Percentiles rank a stretch among this genome's conserved stretches.
Evolutionary conservation across 2,888 invertebrate species (phyloP).

Genomic region (Neoscelio sp.): DNA sequence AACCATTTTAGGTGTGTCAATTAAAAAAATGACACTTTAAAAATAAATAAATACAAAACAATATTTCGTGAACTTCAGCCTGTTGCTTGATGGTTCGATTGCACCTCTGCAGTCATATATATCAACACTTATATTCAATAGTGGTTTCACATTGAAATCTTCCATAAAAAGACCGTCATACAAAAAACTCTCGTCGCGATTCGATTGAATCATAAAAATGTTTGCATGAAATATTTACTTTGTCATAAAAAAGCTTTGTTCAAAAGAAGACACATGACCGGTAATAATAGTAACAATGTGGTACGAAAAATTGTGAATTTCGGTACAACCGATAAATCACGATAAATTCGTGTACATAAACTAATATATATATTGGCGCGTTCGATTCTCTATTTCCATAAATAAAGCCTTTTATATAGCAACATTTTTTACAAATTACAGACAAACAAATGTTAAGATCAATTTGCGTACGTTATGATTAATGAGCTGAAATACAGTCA

Average conservation of each 20-base stretch:
- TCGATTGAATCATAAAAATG: slow-evolving; percentile 18
- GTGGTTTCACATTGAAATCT: slow-evolving; percentile 17
- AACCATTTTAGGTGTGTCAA: too few relatives aligned
- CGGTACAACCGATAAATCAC: slow-evolving; percentile 9
- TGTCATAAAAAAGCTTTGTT: slow-evolving; percentile 12
- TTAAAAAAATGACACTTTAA: too few relatives aligned
- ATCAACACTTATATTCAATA: slow-evolving; percentile 17
- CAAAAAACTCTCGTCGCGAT: slow-evolving; percentile 5
- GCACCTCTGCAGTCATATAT: not conserved
- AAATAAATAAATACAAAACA: too few relatives aligned
- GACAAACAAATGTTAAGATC: too few relatives aligned
- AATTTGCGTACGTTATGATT: too few relatives aligned
- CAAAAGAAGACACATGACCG: slow-evolving; percentile 1
- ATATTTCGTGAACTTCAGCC: slow-evolving; percentile 9
- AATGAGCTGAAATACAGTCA: too few relatives aligned
- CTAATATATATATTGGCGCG: not conserved
- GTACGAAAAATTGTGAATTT: slow-evolving; percentile 8
- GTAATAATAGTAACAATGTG: slow-evolving; percentile 20
- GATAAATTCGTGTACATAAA: not conserved
- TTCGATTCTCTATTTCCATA: too few relatives aligned
- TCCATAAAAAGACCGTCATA: slow-evolving; percentile 3
- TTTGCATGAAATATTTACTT: slow-evolving; percentile 23
- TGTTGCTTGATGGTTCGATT: slow-evolving; percentile 15
- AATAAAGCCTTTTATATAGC: too few relatives aligned
- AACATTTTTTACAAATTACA: too few relatives aligned